Base-by-base conservation (phyloP, 2,888 invertebrate genomes). In the Shargacucullia verbasci region DNA sequence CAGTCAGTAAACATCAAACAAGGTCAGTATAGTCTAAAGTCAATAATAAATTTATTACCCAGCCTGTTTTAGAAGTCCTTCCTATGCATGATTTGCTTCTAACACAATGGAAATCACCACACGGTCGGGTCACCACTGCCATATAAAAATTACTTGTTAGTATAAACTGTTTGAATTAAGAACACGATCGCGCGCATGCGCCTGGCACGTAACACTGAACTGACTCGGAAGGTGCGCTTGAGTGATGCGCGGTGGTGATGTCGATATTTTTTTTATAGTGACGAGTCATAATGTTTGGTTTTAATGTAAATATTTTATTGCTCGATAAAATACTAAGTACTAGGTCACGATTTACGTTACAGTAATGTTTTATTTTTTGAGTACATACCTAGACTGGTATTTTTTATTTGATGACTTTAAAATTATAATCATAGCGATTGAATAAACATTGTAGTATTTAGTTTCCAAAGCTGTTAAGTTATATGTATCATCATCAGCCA, bases 101-200 rank as follows among this genome's bases (percentile, higher is more conserved):
- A 72, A 82, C 81, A 87, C 87, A 89, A 80, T 86, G 88, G 83
- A 90, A 88, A 73, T 89, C 89, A 84, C 87, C 87, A 91, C 88
- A 87, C 79, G 85, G 84, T 78, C 87, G 87, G 78, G 82, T 89
- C 88, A 88, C 87, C 87, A 92, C 91, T 92, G 93, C 92, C 92
- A 93, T 93, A 92, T 90, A 90, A 91, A 74, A 89, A 84, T 78
- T 79, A 83, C 80, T 85, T 82, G 74, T 65, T 59, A 34, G 57
- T 73, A 70, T 68, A 72, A 58, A 57, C 49, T 40, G 33, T 49
- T 63, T 68, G 54, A 72, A 80, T 77, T 75, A 76, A 70, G 73
- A 64, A 88, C 83, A 88, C 91, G 89, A 79, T 87, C 84, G 87
- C 85, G 89, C 92, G 90, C 92, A 85, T 81, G 90, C 91, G 91